Evolutionary conservation across 2,113 vertebrate species (phyloP), one percentile per base, ranked within the genome.

Genomic region (Passer domesticus): DNA sequence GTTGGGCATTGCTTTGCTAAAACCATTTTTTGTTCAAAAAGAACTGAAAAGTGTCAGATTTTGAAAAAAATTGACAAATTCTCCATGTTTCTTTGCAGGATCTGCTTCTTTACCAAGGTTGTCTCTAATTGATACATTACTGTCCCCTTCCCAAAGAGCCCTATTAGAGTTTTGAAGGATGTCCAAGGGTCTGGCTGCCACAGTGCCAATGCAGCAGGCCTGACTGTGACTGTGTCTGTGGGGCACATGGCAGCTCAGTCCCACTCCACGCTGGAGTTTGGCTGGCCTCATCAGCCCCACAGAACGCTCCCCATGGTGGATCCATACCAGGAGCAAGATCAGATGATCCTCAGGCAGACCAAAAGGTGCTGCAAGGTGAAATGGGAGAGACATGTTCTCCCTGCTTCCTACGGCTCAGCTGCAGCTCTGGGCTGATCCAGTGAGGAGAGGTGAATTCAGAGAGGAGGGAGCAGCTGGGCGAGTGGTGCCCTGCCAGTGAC

Each of bases 111-210:
- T 50, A 47, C 0, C 2, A 49, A 86, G 21, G 30, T 5, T 64
- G 6, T 56, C 9, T 80, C 37, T 64, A 22, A 18, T 13, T 8
- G 24, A 31, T 77, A 60, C 11, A 39, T 8, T 39, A 23, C 37
- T 2, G 3, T 18, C 5, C 21, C 27, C 33, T 94, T 90, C 63
- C 35, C 30, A 67, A 31, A 73, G 49, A 83, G 6, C 8, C 14
- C 10, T 8, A 44, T 27, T 24, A 70, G 31, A 31, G 46, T 80
- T 79, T 1, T 76, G 33, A 76, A 49, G 30, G 11, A 33, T 28
- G 7, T 53, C 41, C 41, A 76, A 24, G 10, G 12, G 1, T 20
- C 52, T 2, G 9, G 16, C 14, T 3, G 2, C n/a, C 4, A 1
- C 46, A 44, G 27, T 23, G 43, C 14, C 0, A 1, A 4, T 8